A percentile compares a stretch with the other conserved stretches of the same genome.
Evolutionary conservation across 64 coral and sea anemone genomes (phyloP).

Genomic region (Pocillopora verrucosa): DNA sequence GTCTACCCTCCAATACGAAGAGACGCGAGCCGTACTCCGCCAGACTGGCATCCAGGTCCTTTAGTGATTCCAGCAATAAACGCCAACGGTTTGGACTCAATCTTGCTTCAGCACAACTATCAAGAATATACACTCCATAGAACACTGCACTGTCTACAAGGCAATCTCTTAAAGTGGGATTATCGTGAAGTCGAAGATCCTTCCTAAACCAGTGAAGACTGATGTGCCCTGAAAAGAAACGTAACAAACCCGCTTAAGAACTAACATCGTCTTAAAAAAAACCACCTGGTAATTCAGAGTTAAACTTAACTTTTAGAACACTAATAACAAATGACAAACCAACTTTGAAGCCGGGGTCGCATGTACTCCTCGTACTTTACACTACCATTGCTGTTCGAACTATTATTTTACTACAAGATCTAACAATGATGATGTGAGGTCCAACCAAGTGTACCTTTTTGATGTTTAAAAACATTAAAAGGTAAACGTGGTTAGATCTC

Average conservation of each 20-base stretch:
- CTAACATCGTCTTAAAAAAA: neutral
- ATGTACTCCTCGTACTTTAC: too few relatives aligned
- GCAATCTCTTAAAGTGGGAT: constrained; percentile 36
- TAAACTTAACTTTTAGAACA: too few relatives aligned
- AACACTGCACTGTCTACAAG: constrained; percentile 44
- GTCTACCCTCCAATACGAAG: constrained; percentile 33
- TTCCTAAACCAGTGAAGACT: constrained; percentile 66
- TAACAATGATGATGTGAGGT: too few relatives aligned
- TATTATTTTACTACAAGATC: too few relatives aligned
- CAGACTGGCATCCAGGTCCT: constrained; percentile 45
- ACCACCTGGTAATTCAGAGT: too few relatives aligned
- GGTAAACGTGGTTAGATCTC: too few relatives aligned
- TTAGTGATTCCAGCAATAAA: constrained; percentile 51
- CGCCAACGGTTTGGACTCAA: constrained; percentile 13
- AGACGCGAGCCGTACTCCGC: constrained; percentile 38
- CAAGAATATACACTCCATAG: constrained; percentile 55
- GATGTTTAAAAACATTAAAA: too few relatives aligned
- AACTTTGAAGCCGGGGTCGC: too few relatives aligned
- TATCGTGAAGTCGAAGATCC: constrained; percentile 64
- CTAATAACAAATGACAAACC: too few relatives aligned
- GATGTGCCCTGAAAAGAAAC: constrained; percentile 35
- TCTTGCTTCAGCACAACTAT: neutral
- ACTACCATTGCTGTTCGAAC: too few relatives aligned
- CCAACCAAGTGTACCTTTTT: too few relatives aligned
- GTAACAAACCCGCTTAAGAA: neutral